phyloP scores from a whole-genome alignment of 2,888 invertebrate genomes.

The Eupithecia subfuscata region DNA sequence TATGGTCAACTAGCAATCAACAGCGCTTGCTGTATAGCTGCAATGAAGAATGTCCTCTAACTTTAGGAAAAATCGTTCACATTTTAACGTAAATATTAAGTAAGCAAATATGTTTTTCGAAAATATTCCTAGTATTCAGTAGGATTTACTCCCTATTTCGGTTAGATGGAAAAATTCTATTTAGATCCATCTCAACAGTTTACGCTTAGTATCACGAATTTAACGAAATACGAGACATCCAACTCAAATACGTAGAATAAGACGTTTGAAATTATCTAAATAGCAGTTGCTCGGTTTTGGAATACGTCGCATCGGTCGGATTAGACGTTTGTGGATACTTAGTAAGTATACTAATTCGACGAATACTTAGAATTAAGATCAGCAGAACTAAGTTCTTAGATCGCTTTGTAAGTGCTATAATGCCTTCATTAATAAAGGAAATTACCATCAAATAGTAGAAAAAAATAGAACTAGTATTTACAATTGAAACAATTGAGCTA shows the following conservation, averaged over 20 bases:
- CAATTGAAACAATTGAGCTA: too few relatives aligned
- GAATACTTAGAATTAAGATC: not conserved
- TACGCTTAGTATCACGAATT: constrained; percentile 13
- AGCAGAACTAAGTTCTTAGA: not conserved
- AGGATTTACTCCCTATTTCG: not conserved
- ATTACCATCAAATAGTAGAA: too few relatives aligned
- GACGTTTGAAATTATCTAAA: not conserved
- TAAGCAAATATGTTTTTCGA: not conserved
- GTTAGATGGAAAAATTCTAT: not conserved
- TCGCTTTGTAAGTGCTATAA: not conserved
- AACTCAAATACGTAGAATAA: not conserved
- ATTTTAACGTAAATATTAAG: not conserved
- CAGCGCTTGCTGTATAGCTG: not conserved
- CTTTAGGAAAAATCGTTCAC: not conserved
- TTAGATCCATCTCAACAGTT: constrained; percentile 16
- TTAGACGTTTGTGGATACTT: not conserved
- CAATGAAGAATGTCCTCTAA: not conserved
- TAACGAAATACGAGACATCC: not conserved
- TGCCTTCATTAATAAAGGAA: too few relatives aligned
- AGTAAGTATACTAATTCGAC: not conserved
- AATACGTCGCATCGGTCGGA: not conserved
- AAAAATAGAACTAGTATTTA: too few relatives aligned
- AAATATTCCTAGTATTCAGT: not conserved
- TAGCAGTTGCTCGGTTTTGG: not conserved
- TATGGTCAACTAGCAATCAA: constrained; percentile 25